These are phyloP conservation scores for Gryon sp. DNA, from an alignment of 1,140 invertebrate species.

Conservation along the genomic window DNA sequence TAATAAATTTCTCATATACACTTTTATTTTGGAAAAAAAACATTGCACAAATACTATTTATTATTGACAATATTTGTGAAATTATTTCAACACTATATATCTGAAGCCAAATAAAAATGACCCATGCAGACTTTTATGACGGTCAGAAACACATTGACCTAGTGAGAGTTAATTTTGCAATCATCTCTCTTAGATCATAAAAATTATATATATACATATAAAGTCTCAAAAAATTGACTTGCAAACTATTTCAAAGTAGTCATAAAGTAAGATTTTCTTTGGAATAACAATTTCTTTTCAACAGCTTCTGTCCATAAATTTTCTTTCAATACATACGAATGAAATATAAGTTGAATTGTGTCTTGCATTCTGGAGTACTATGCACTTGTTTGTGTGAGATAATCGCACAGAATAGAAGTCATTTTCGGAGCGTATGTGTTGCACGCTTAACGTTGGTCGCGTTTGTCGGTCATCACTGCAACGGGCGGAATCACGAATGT, in stretches of 20 bases:
- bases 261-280: background rate
- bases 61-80: no score
- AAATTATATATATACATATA: no score
- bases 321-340: slow-evolving; percentile 32
- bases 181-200: no score
- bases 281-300: slow-evolving; percentile 12
- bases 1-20: no score
- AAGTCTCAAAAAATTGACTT: no score
- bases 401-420: slow-evolving; percentile 36
- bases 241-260: background rate
- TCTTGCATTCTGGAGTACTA: slow-evolving; percentile 21
- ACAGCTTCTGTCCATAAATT: slow-evolving; percentile 19
- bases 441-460: slow-evolving; percentile 27
- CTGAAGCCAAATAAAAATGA: no score
- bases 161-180: no score
- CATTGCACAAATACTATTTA: no score
- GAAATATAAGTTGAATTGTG: slow-evolving; percentile 17
- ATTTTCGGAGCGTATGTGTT: slow-evolving; percentile 35
- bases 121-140: no score
- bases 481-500: slow-evolving; percentile 37
- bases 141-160: no score
- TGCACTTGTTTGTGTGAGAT: slow-evolving; percentile 32
- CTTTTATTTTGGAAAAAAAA: no score
- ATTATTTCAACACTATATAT: no score
- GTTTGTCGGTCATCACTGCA: slow-evolving; percentile 24